Evolutionary conservation across 37 sponge, comb jelly and placozoan genomes (phyloP).

Genomic region (Cliona cf. orientalis): DNA sequence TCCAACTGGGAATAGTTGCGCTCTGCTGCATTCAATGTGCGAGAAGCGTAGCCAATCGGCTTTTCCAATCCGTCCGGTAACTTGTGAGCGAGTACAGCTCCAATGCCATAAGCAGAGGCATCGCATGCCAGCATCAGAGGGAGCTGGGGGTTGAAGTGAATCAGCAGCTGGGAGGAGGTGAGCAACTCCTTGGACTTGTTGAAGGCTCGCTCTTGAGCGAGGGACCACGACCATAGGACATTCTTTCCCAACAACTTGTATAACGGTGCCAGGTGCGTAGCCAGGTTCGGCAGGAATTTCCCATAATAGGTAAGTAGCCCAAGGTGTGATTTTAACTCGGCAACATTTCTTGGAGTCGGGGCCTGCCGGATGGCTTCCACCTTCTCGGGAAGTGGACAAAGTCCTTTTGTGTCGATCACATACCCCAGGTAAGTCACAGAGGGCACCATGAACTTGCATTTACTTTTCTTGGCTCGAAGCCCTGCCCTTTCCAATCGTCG

Average conservation of each 20-base stretch:
- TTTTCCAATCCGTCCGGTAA: no score
- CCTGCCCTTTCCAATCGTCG: no score
- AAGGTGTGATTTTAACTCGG: not conserved
- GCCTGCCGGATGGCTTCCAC: not conserved
- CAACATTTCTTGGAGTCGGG: not conserved
- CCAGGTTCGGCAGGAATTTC: conserved; percentile 4
- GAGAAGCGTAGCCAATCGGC: no score
- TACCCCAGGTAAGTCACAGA: conserved; percentile 14
- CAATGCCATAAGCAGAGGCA: no score
- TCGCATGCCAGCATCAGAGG: not conserved
- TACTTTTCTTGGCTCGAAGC: not conserved
- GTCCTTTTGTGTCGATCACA: not conserved
- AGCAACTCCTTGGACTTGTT: not conserved
- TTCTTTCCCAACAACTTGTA: conserved; percentile 9
- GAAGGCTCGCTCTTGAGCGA: not conserved
- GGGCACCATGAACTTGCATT: conserved; percentile 4
- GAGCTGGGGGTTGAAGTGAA: not conserved
- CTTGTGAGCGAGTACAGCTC: no score
- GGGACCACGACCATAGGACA: conserved; percentile 7
- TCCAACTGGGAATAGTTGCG: no score
- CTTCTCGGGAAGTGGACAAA: not conserved
- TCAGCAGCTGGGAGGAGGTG: not conserved
- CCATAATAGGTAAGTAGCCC: not conserved
- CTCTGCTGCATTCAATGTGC: no score
- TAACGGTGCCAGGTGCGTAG: conserved; percentile 8